Base-by-base conservation (phyloP, 2,113 vertebrate genomes). In the Anhinga anhinga region DNA sequence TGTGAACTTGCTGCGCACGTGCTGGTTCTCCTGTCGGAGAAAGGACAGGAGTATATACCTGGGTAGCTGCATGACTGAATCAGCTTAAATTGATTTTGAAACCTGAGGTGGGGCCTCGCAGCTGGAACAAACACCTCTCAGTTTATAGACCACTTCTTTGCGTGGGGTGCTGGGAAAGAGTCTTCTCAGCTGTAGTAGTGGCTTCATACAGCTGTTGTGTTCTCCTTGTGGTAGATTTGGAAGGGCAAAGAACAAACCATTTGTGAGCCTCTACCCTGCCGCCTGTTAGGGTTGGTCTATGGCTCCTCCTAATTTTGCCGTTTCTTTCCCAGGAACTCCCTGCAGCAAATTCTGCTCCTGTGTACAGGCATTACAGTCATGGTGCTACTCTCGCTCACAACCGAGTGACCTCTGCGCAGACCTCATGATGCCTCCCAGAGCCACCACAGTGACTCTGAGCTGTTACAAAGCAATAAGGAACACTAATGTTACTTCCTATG, bases 261-360 rank as follows among this genome's bases (percentile, higher is more conserved):
- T 72, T 1, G 2, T n/a, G 58, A 93, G 38, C 56, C n/a, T 50
- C 42, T 91, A 26, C 12, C 5, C 13, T 79, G 66, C 23, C 91
- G 66, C 34, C 50, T 76, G 0, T 49, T 69, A 25, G 42, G 59
- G 45, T 76, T 29, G 10, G 27, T 63, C 26, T 62, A 2, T 70
- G 82, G 29, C 62, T 78, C 3, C 17, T 61, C 13, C 83, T 96
- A 82, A 96, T 78, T 77, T 38, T 96, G 47, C 67, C 50, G 34
- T 86, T 90, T 95, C 70, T 89, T 93, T 86, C 85, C 53, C 97
- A 99, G 99, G 97, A 98, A 98, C 85, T 99, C 99, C 38, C 61
- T 99, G 34, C 96, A 98, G 92, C 99, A 99, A 89, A 98, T 99
- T 83, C 97, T 99, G 63, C 98, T 99, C 95, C 98, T 99, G 71